Base-by-base conservation (phyloP, 2,113 vertebrate species). In the Athene noctua region DNA sequence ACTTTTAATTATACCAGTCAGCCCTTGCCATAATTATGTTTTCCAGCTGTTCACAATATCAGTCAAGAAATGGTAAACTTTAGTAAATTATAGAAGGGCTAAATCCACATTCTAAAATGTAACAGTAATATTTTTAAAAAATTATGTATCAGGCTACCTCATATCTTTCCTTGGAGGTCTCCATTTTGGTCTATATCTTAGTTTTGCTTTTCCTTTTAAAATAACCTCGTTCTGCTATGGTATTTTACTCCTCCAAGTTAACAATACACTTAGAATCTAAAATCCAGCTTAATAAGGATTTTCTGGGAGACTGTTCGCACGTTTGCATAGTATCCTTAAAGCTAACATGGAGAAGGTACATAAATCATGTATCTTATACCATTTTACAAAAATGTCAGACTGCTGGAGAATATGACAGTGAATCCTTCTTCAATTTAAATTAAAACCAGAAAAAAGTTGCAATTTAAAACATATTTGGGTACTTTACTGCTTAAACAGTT, bases 151-250 rank as follows among this genome's bases (percentile, higher is more conserved):
- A 12, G 18, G 15, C 34, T 75, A 42, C 17, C 42, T 87, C 5
- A 2, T 32, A 25, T 57, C 30, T 92, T 84, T 63, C 73, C 36
- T 68, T 77, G 54, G 32, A 59, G 40, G 19, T 82, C 30, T 74
- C 51, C 80, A 34, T 30, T 91, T 89, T 12, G 13, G 17, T 88
- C 49, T 46, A 7, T 80, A 59, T 49, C 38, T n/a, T 55, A 34
- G n/a, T 70, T 90, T 62, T 94, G 16, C 29, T 80, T 80, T 95
- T 87, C 32, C 26, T 83, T 90, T 77, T 77, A 51, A 93, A 93
- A 58, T 38, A 82, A 68, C 13, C 16, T 6, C 38, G 27, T 87
- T 83, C 32, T 65, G 10, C 27, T 42, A 23, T 46, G 15, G 29
- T 54, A 44, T 59, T 86, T 92, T 90, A 16, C 16, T 78, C 47